Conservation (phyloP, 2,113 vertebrate species). For the Apistogramma diplotaenia region DNA sequence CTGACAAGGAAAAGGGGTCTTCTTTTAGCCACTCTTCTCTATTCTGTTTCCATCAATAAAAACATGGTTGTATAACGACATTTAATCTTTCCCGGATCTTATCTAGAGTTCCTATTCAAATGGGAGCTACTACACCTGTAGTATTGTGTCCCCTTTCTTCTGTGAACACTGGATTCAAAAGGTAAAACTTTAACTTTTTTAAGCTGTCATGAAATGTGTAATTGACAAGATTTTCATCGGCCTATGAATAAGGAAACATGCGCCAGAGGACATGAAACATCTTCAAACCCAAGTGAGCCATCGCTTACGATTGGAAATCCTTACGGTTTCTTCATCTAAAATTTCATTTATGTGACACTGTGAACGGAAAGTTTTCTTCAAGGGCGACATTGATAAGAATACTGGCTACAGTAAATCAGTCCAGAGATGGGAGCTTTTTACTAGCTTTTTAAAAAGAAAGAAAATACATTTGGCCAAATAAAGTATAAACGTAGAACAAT, state of each 20-base stretch:
- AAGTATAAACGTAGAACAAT: neutral
- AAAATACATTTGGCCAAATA: neutral
- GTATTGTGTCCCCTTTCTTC: conserved; percentile 9
- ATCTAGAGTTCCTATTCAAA: conserved; percentile 51
- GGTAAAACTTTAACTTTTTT: conserved; percentile 14
- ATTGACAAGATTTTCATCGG: conserved; percentile 21
- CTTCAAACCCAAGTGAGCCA: neutral
- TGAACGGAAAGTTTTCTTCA: neutral
- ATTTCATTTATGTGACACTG: neutral
- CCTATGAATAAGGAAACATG: conserved; percentile 16
- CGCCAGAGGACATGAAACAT: conserved; percentile 17
- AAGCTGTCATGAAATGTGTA: conserved; percentile 17
- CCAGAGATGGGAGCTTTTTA: neutral
- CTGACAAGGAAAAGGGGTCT: neutral
- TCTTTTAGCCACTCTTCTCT: conserved; percentile 5
- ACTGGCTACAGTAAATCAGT: neutral
- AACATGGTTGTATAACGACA: conserved; percentile 27
- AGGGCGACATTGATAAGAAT: neutral
- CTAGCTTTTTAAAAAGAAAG: neutral
- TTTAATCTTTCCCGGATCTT: conserved; percentile 39
- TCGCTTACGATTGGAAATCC: neutral
- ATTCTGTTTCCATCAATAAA: conserved; percentile 34
- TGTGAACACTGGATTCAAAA: neutral
- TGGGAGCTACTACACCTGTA: conserved; percentile 6
- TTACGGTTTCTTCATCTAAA: neutral